Conservation (phyloP, 2,113 vertebrate species). For the Melanocharis versteri region DNA sequence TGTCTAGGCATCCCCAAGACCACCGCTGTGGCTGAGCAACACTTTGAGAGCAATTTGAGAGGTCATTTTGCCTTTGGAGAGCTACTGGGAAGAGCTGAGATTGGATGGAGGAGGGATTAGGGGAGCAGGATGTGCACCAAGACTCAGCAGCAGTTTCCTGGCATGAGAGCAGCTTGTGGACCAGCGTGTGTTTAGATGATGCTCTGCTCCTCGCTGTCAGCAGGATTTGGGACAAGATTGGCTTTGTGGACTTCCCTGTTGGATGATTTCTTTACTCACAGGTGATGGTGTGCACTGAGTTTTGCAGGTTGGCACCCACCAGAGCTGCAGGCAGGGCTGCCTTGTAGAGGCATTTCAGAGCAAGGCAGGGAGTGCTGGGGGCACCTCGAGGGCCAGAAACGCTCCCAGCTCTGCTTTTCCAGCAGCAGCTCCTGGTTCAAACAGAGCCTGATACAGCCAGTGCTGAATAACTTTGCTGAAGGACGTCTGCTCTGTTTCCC, state of each 20-base stretch:
- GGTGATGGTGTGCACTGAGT: not conserved
- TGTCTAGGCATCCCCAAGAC: not conserved
- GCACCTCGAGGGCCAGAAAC: not conserved
- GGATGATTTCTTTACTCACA: not conserved
- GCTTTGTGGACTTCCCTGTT: not conserved
- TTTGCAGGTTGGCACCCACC: not conserved
- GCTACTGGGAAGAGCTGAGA: not conserved
- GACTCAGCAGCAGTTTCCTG: not conserved
- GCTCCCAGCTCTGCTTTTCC: not conserved
- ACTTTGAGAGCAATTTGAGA: not conserved
- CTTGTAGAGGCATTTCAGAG: not conserved
- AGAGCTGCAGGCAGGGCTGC: not conserved
- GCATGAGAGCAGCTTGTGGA: not conserved
- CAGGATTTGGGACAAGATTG: not conserved
- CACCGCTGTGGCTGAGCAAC: not conserved
- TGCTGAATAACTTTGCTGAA: not conserved
- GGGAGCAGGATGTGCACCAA: not conserved
- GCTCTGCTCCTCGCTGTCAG: not conserved
- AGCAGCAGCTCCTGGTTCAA: not conserved
- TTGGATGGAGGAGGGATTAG: not conserved
- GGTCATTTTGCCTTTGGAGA: not conserved
- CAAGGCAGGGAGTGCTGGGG: not conserved
- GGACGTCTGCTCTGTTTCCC: fast-evolving
- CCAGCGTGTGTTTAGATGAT: fast-evolving
- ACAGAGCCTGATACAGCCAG: not conserved